Conservation (phyloP, 2,797 vertebrate genomes). For the Pipistrellus pipistrellus region DNA sequence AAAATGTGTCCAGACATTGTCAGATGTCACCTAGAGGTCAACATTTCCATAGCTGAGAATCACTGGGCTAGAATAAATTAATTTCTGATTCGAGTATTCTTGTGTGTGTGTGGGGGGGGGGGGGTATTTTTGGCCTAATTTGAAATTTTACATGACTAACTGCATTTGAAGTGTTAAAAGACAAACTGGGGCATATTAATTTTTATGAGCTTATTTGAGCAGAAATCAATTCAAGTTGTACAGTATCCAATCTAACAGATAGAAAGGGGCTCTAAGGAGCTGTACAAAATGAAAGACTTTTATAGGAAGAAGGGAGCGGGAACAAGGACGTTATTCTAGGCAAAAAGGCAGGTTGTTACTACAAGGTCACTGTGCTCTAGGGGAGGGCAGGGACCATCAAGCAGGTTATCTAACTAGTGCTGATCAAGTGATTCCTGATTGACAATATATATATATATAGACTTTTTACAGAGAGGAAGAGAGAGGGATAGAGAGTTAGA, state of each 20-base stretch:
- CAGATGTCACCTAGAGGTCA: neutral
- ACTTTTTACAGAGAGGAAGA: too few relatives aligned
- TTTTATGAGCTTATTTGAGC: neutral
- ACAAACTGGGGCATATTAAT: neutral
- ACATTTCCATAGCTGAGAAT: neutral
- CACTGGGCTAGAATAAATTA: neutral
- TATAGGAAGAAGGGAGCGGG: neutral
- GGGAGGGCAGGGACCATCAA: neutral
- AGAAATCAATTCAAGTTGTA: neutral
- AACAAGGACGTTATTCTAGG: neutral
- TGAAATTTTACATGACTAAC: neutral
- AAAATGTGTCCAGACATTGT: conserved; percentile 19
- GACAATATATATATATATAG: neutral
- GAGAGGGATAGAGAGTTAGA: too few relatives aligned
- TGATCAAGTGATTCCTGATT: neutral
- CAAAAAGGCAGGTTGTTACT: neutral
- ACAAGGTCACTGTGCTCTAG: neutral
- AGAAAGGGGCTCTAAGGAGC: neutral
- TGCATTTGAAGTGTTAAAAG: neutral
- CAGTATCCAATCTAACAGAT: neutral
- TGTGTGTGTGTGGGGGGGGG: neutral
- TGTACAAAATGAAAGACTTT: neutral
- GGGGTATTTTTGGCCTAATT: neutral
- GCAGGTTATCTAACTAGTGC: neutral
- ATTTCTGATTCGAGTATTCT: neutral